These are phyloP conservation scores for Poecilus cupreus DNA, from an alignment of 2,888 invertebrate genomes.

Conservation along the genomic window DNA sequence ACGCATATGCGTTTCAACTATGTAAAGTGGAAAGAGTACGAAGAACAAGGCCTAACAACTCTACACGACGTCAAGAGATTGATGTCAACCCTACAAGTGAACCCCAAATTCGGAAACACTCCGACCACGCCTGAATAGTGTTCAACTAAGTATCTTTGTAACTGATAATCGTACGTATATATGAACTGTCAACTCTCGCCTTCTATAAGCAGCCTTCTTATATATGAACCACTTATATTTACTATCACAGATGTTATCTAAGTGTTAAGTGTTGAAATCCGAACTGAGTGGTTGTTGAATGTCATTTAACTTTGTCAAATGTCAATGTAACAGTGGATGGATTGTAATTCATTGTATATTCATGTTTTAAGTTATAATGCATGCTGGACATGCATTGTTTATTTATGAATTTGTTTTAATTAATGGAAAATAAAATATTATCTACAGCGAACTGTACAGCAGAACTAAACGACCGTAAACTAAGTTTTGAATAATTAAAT, in stretches of 20 bases:
- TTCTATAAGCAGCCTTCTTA: conserved; percentile 25
- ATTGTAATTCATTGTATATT: conserved; percentile 30
- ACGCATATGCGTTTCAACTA: conserved; percentile 90
- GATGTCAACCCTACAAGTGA: conserved; percentile 65
- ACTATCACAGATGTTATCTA: background rate
- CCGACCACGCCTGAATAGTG: conserved; percentile 55
- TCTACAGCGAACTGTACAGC: background rate
- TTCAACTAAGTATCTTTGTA: conserved; percentile 20
- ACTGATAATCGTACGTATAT: background rate
- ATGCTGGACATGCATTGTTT: conserved; percentile 70
- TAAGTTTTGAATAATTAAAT: too few relatives aligned
- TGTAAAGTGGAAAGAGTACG: conserved; percentile 91
- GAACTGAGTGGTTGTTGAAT: background rate
- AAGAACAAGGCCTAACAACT: conserved; percentile 85
- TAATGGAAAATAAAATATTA: conserved; percentile 52
- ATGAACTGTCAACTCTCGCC: conserved; percentile 24
- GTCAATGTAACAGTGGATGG: conserved; percentile 15
- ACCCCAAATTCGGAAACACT: conserved; percentile 53
- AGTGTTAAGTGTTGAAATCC: conserved; percentile 10
- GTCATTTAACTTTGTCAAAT: background rate
- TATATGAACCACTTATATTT: conserved; percentile 33
- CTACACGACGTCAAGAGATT: conserved; percentile 80
- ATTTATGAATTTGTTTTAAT: conserved; percentile 55
- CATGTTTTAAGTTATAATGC: conserved; percentile 62
- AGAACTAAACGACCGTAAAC: too few relatives aligned